A percentile compares a stretch with the other conserved stretches of the same genome.
Conservation (phyloP, 2,113 vertebrate species). For the Rhodinocichla rosea region DNA sequence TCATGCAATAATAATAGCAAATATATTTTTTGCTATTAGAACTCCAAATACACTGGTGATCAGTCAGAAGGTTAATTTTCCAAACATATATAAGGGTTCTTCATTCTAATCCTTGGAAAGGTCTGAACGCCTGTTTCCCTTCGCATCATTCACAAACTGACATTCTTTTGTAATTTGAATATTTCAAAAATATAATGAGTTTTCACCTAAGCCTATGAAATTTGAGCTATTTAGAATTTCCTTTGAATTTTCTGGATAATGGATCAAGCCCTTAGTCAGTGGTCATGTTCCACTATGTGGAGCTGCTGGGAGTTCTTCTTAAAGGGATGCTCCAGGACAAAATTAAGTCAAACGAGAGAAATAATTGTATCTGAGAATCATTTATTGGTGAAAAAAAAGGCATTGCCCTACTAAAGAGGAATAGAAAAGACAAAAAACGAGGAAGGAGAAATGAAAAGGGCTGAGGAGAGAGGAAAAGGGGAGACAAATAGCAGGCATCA, state of each 20-base stretch:
- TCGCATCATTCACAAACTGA: neutral
- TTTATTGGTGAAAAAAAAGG: neutral
- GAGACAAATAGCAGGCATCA: fast-evolving
- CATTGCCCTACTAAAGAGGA: fast-evolving
- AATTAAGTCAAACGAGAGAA: neutral
- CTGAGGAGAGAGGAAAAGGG: too few relatives aligned
- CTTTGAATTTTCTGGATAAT: neutral
- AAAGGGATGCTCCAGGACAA: neutral
- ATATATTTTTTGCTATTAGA: neutral
- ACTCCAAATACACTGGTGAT: neutral
- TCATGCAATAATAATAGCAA: neutral
- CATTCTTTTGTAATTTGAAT: neutral
- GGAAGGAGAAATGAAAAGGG: neutral
- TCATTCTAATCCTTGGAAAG: neutral
- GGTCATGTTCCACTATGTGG: fast-evolving
- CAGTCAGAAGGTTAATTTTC: neutral
- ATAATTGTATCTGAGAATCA: fast-evolving
- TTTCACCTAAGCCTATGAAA: neutral
- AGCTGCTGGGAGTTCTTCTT: neutral
- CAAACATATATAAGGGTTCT: fast-evolving
- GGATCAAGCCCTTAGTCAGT: neutral
- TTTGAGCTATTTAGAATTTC: neutral
- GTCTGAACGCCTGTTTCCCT: neutral
- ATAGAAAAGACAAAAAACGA: neutral
- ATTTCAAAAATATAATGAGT: neutral